Base-by-base conservation (phyloP, 92 coral and sea anemone species). In the Pocillopora meandrina region DNA sequence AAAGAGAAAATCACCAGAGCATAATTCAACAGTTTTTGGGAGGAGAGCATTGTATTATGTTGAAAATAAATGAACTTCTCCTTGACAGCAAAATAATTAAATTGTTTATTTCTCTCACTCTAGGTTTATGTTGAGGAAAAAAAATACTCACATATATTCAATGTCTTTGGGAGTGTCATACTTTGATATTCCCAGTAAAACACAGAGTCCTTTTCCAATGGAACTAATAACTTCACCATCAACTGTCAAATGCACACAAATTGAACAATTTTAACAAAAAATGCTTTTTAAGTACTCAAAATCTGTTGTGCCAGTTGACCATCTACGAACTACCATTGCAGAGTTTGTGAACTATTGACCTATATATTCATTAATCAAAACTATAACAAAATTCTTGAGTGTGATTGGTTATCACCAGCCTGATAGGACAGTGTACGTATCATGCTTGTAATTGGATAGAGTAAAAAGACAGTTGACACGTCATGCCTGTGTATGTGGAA, bases 191-290 rank as follows among this genome's bases (percentile, higher is more conserved):
- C 99, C 99, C 21, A 96, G 84, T n/a, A 96, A 89, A 66, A 96
- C 95, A 89, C 99, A 96, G n/a, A 96, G 92, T 31, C 99, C 99
- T 88, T 89, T 90, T 17, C 98, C 98, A 79, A 96, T 94, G 66
- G 95, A 92, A 67, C 99, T 96, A 13, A 96, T 88, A n/a, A 94
- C 85, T 76, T 96, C 96, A 62, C 99, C 97, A 77, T 96, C 98
- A 82, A 96, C 99, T 96, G 49, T 20, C 70, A 81, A 81, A 65
- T 65, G 9, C 12, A 34, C 5, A 15, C 12, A 80, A 12, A 31
- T 52, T 10, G 15, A 2, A 62, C 23, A 62, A 8, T 12, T 4
- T 59, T 19, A 17, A 18, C 20, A 10, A 67, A 11, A 23, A 10
- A 10, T 31, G 23, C 31, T 10, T 66, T 14, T 26, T 26, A 31